Evolutionary conservation across 23 tunicate genomes (phyloP).

Genomic region (Trididemnum clinides): DNA sequence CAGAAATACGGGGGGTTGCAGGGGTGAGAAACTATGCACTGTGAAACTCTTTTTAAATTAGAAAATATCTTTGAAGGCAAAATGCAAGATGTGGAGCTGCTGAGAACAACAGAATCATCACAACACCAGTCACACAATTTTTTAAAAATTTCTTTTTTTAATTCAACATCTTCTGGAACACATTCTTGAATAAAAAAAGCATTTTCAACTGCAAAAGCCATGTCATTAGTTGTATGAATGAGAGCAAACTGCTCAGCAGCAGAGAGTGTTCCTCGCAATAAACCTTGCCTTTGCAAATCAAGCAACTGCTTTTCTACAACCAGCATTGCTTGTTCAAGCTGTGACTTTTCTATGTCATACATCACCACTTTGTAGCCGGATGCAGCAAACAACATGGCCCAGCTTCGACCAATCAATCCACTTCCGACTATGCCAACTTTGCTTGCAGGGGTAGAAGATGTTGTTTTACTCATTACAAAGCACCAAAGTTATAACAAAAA

Average conservation of each 20-base stretch:
- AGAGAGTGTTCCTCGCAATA: constrained; percentile 68
- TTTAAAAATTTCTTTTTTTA: constrained; percentile 77
- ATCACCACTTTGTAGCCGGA: constrained; percentile 81
- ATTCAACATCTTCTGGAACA: constrained; percentile 87
- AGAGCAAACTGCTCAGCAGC: constrained; percentile 70
- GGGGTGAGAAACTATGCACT: constrained; percentile 93
- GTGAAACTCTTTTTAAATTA: constrained; percentile 50
- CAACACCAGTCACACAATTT: constrained; percentile 51
- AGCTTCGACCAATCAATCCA: constrained; percentile 93
- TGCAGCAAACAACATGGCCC: constrained; percentile 99
- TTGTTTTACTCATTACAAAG: not conserved
- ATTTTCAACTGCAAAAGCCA: constrained; percentile 58
- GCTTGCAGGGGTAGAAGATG: not conserved
- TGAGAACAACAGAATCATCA: constrained; percentile 54
- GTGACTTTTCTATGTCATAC: constrained; percentile 73
- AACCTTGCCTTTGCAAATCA: constrained; percentile 57
- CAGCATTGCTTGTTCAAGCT: constrained; percentile 51
- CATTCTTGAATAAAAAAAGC: constrained; percentile 95
- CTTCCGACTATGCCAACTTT: constrained; percentile 54
- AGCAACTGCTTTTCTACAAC: constrained; percentile 45
- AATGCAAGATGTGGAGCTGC: constrained; percentile 91
- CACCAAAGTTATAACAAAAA: no score
- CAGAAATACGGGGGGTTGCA: constrained; percentile 92
- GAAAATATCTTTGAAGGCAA: constrained; percentile 82
- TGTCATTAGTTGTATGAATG: constrained; percentile 51